Conservation (phyloP, 2,797 vertebrate genomes). For the Kryptopterus vitreolus region DNA sequence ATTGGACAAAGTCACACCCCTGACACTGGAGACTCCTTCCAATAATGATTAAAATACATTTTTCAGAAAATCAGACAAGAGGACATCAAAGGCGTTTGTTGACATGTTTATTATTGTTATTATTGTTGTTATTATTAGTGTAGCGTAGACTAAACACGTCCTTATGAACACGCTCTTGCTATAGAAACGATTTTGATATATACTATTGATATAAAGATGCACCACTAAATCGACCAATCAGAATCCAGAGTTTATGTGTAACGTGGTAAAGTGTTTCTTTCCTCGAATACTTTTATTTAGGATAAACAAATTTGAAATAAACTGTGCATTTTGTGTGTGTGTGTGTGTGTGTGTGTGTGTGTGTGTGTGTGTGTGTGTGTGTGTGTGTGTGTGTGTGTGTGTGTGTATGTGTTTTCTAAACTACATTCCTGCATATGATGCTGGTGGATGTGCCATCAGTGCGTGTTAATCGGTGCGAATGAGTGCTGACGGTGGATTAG, state of each 20-base stretch:
- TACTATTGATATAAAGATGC: neutral
- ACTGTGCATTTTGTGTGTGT: neutral
- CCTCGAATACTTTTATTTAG: no score
- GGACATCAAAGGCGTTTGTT: no score
- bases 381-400: slow-evolving; percentile 18
- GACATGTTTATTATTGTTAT: no score
- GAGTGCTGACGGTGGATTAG: neutral
- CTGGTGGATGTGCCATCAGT: neutral
- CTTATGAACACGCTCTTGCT: neutral
- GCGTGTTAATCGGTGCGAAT: neutral
- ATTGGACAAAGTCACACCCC: no score
- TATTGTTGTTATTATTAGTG: neutral
- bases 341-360: no score
- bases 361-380: neutral
- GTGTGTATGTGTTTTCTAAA: slow-evolving; percentile 17
- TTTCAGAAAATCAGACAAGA: neutral
- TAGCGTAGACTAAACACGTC: neutral
- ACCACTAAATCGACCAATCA: neutral
- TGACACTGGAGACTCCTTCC: slow-evolving; percentile 1
- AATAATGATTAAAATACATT: neutral
- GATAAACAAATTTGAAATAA: neutral
- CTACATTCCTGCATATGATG: neutral
- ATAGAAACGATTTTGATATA: neutral
- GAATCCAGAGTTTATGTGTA: neutral
- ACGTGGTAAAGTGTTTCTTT: neutral